Percentiles rank a stretch among this genome's conserved stretches.
Conservation (phyloP, 1,140 invertebrate genomes). For the Vanessa atalanta region DNA sequence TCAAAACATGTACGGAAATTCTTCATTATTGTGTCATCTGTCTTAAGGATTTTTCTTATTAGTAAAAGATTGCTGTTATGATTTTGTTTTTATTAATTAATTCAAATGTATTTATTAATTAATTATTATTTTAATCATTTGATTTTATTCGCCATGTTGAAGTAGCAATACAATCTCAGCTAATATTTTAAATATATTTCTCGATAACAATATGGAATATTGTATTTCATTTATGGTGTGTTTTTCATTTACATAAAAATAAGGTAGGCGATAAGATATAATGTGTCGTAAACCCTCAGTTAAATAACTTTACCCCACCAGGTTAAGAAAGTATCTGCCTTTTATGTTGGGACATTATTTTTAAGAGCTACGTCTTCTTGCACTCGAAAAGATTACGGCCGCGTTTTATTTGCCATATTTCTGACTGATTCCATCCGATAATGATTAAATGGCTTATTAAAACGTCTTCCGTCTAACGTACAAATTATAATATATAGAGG, state of each 20-base stretch:
- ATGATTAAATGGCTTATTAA: not conserved
- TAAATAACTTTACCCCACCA: conserved; percentile 10
- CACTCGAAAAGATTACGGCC: not conserved
- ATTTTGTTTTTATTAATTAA: too few relatives aligned
- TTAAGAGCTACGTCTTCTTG: conserved; percentile 6
- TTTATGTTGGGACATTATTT: conserved; percentile 10
- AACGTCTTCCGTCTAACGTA: not conserved
- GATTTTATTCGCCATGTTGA: too few relatives aligned
- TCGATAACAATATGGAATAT: too few relatives aligned
- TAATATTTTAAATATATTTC: too few relatives aligned
- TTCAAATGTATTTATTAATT: too few relatives aligned
- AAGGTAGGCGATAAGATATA: not conserved
- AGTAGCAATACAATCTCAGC: too few relatives aligned
- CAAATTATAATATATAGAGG: too few relatives aligned
- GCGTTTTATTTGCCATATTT: conserved; percentile 9
- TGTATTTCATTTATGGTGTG: not conserved
- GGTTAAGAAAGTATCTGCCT: conserved; percentile 2
- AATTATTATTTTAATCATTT: too few relatives aligned
- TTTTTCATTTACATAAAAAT: not conserved
- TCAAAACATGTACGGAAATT: too few relatives aligned
- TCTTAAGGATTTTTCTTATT: too few relatives aligned
- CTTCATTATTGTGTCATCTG: too few relatives aligned
- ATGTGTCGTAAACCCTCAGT: not conserved
- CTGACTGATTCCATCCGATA: not conserved
- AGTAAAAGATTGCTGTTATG: too few relatives aligned